These are phyloP conservation scores for Dendrolimus houi DNA, from an alignment of 2,888 invertebrate genomes.

Conservation along the genomic window DNA sequence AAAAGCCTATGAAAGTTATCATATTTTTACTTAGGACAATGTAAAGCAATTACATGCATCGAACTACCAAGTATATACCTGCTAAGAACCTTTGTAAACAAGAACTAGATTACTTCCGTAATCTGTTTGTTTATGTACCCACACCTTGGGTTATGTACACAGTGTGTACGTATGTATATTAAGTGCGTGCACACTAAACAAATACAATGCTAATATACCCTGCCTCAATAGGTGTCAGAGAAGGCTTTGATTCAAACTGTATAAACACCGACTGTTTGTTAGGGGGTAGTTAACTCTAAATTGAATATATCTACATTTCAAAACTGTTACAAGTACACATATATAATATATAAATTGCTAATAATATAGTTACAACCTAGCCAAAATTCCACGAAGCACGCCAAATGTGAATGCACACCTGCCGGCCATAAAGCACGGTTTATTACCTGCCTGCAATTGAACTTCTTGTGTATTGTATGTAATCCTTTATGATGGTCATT, in stretches of 20 bases:
- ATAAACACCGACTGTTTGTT: slow-evolving; percentile 4
- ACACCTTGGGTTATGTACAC: slow-evolving; percentile 9
- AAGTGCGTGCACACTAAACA: slow-evolving; percentile 29
- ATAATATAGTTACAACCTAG: too few species aligned
- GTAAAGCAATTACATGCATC: too few species aligned
- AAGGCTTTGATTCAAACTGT: slow-evolving; percentile 12
- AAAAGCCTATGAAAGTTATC: too few species aligned
- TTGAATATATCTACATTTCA: neutral
- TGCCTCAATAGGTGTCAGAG: slow-evolving; percentile 27
- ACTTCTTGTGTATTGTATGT: too few species aligned
- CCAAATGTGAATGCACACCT: too few species aligned
- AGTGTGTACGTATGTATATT: slow-evolving; percentile 4
- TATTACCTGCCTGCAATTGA: too few species aligned
- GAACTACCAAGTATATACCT: slow-evolving; percentile 8
- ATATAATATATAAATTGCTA: too few species aligned
- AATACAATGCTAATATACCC: slow-evolving; percentile 48
- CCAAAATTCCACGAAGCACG: too few species aligned
- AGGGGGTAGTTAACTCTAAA: neutral
- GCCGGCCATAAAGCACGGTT: too few species aligned
- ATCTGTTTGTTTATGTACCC: slow-evolving; percentile 38
- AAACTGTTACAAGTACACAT: too few species aligned
- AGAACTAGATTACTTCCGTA: slow-evolving; percentile 35
- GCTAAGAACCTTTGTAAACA: slow-evolving; percentile 34
- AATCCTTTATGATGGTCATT: too few species aligned
- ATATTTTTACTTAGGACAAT: too few species aligned